A percentile compares a stretch with the other conserved stretches of the same genome.
Evolutionary conservation across 53 echinoderm and acorn worm species (phyloP).

Genomic region (Patiria pectinifera): DNA sequence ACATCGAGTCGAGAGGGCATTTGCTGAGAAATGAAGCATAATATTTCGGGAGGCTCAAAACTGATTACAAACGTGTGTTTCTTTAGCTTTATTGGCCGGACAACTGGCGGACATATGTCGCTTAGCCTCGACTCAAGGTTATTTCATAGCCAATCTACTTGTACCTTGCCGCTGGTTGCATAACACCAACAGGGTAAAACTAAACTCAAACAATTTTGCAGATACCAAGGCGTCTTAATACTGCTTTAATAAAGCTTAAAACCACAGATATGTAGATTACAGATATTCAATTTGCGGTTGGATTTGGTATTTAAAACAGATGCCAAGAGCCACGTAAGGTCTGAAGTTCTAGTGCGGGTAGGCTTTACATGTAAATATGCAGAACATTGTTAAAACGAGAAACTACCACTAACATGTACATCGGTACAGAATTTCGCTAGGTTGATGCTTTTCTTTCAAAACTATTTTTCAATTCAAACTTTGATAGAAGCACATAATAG

Average conservation of each 20-base stretch:
- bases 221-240: background rate
- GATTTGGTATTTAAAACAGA: background rate
- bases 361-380: no score
- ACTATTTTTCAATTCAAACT: background rate
- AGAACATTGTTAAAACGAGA: no score
- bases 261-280: background rate
- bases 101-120: constrained; percentile 5
- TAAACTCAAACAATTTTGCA: background rate
- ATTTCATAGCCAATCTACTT: background rate
- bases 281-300: background rate
- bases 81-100: background rate
- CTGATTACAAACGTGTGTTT: background rate
- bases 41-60: background rate
- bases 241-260: background rate
- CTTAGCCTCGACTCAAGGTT: background rate
- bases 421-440: no score
- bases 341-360: no score
- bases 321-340: background rate
- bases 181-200: background rate
- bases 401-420: no score
- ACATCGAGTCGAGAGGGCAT: background rate
- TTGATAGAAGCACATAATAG: no score
- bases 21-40: background rate
- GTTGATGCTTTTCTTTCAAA: background rate
- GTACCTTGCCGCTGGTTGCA: background rate